A percentile compares a stretch with the other conserved stretches of the same genome.
These are phyloP conservation scores for Ctenoplectra terminalis DNA, from an alignment of 1,140 invertebrate species.

Conservation along the genomic window DNA sequence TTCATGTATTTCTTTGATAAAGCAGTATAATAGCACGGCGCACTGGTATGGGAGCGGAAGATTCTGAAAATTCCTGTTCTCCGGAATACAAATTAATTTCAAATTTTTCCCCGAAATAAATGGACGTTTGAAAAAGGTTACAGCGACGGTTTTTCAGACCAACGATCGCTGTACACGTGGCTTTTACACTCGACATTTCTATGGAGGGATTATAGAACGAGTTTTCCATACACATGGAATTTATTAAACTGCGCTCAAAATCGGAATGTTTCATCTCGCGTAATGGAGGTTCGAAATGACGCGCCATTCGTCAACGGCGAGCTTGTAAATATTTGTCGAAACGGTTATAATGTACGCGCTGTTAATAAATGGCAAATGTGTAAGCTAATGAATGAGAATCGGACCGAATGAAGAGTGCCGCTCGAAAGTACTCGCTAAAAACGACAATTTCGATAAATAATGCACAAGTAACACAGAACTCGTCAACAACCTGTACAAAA, in stretches of 20 bases:
- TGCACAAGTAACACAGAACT: background rate
- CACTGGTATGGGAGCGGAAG: no score
- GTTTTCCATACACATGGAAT: background rate
- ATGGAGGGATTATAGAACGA: background rate
- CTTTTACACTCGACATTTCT: no score
- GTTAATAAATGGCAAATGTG: constrained; percentile 1
- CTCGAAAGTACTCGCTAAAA: background rate
- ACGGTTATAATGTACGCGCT: background rate
- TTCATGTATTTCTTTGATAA: no score
- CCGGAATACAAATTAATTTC: no score
- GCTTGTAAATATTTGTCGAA: constrained; percentile 3
- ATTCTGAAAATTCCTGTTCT: no score
- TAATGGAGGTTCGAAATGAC: constrained; percentile 1
- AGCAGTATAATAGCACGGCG: no score
- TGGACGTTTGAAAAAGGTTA: no score
- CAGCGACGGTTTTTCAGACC: background rate
- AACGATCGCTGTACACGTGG: background rate
- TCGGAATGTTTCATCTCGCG: background rate
- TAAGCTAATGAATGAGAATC: background rate
- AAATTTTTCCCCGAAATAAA: no score
- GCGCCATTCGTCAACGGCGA: background rate
- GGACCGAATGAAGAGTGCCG: no score
- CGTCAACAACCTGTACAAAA: background rate
- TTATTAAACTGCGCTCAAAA: background rate
- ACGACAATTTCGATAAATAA: background rate